Conservation (phyloP, 1,140 invertebrate species). For the Philopotamus ludificatus region DNA sequence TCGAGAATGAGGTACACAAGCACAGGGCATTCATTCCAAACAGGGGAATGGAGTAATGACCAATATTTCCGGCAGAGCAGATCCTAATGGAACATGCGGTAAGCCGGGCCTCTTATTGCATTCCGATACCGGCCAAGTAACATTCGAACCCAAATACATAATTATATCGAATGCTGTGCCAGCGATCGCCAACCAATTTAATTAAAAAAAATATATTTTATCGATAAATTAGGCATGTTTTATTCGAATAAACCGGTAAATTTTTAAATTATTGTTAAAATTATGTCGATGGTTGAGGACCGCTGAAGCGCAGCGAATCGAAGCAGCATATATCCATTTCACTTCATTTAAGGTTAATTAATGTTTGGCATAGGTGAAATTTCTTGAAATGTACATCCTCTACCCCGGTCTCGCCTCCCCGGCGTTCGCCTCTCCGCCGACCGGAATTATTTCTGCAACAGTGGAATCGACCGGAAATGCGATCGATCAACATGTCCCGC, state of each 20-base stretch:
- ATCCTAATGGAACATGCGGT: slow-evolving; percentile 30
- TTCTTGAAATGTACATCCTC: background rate
- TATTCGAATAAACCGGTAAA: background rate
- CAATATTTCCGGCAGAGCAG: slow-evolving; percentile 35
- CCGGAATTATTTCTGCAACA: background rate
- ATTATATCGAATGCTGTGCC: background rate
- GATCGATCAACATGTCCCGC: background rate
- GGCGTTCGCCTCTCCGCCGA: too few relatives aligned
- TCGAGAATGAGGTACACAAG: too few relatives aligned
- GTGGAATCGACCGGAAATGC: background rate
- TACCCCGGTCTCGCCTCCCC: background rate
- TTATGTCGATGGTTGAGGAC: background rate
- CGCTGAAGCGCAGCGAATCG: background rate
- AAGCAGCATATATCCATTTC: background rate
- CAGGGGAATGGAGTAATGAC: slow-evolving; percentile 30
- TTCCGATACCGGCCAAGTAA: slow-evolving; percentile 18
- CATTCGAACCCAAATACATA: background rate
- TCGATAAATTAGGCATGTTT: too few relatives aligned
- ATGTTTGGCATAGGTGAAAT: background rate
- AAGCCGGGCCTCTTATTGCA: slow-evolving; percentile 23
- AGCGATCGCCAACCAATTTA: background rate
- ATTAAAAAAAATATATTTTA: too few relatives aligned
- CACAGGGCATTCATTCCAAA: too few relatives aligned
- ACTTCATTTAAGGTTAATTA: slow-evolving; percentile 5
- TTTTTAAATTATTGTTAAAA: background rate